Conservation (phyloP, 2,888 invertebrate species). For the Drymonia ruficornis region DNA sequence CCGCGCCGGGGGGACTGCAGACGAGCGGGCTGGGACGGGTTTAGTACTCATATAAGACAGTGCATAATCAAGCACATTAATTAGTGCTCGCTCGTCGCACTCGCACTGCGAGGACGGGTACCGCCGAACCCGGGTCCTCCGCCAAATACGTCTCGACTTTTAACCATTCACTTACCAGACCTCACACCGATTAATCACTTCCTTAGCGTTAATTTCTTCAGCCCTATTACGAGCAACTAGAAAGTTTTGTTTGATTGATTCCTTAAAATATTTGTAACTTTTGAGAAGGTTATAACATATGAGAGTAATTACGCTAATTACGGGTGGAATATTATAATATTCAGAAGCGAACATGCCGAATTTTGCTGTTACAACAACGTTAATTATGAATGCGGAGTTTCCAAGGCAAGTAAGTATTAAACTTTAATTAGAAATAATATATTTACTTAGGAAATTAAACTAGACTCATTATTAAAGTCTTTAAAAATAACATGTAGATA, state of each 20-base stretch:
- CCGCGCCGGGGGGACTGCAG: background rate
- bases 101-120: background rate
- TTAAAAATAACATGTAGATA: no score
- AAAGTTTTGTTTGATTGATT: conserved; percentile 4
- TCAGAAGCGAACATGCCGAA: background rate
- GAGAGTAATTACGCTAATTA: conserved; percentile 2
- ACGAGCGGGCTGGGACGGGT: background rate
- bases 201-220: background rate
- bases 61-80: background rate
- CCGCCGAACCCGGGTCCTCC: background rate
- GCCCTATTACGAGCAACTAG: background rate
- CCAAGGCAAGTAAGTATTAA: background rate
- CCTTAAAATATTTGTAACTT: background rate
- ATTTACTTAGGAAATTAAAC: no score
- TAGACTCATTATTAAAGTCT: no score
- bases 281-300: background rate
- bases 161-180: background rate
- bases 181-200: background rate
- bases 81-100: background rate
- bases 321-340: background rate
- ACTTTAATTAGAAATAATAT: no score
- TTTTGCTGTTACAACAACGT: background rate
- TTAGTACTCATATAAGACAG: background rate
- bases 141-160: background rate
- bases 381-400: background rate